Conservation (phyloP, 2,888 invertebrate species). For the Dexiosoma caninum region DNA sequence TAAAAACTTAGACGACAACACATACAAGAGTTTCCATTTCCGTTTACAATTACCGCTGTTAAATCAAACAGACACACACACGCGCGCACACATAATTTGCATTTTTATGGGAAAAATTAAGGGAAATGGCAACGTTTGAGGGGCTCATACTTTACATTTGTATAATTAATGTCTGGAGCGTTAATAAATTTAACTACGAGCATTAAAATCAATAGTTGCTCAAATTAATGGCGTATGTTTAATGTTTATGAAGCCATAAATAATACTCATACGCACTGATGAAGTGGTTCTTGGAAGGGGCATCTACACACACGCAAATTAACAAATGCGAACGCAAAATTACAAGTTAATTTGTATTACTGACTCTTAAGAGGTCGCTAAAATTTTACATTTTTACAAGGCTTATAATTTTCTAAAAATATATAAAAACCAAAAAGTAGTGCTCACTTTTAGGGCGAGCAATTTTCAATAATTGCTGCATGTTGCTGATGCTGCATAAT, state of each 20-base stretch:
- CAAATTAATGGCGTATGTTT: conserved; percentile 18
- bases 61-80: conserved; percentile 18
- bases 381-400: no score
- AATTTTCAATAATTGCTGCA: no score
- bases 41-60: conserved; percentile 48
- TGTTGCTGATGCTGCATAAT: no score
- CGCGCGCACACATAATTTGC: conserved; percentile 25
- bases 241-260: conserved; percentile 17
- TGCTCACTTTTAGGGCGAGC: no score
- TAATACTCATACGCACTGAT: conserved; percentile 11
- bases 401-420: no score
- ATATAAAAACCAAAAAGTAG: no score
- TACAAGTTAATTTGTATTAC: no score
- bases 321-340: no score
- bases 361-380: no score
- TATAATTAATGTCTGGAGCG: conserved; percentile 33
- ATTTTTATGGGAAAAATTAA: conserved; percentile 8
- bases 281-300: background rate
- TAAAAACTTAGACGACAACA: conserved; percentile 32
- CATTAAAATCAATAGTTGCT: conserved; percentile 35
- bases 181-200: conserved; percentile 22
- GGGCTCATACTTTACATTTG: background rate
- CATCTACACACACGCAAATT: no score
- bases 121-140: background rate
- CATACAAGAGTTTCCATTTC: conserved; percentile 57